phyloP scores from a whole-genome alignment of 2,113 vertebrate species.

The Hemibagrus wyckioides region DNA sequence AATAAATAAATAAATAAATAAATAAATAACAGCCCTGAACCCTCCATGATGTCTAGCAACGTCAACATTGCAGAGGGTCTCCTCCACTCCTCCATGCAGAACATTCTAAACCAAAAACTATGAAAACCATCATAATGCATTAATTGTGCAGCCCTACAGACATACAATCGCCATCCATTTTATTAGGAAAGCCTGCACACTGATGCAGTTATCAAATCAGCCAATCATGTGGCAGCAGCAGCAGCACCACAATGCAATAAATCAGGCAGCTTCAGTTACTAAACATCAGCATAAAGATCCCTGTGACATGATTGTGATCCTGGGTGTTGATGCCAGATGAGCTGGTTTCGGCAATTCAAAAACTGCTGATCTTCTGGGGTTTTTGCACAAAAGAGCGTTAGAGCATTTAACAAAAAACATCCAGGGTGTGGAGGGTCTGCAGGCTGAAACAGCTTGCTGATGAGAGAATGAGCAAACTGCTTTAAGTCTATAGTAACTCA shows the following conservation, averaged over 20 bases:
- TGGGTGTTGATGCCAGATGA: neutral
- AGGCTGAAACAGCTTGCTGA: neutral
- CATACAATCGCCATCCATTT: too few relatives aligned
- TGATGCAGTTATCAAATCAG: too few relatives aligned
- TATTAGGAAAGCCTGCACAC: neutral
- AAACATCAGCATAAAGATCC: neutral
- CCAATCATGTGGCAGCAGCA: neutral
- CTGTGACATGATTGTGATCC: neutral
- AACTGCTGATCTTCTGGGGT: neutral
- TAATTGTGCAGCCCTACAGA: too few relatives aligned
- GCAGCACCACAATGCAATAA: neutral
- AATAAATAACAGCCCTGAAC: neutral
- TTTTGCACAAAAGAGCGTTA: neutral
- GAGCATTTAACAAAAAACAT: neutral
- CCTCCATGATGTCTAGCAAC: neutral
- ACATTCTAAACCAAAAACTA: neutral
- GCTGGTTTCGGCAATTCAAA: neutral
- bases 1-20: neutral
- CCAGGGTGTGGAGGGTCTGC: neutral
- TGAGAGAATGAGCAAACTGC: neutral
- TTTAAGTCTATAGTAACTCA: neutral
- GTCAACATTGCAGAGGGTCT: too few relatives aligned
- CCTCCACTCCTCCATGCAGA: neutral
- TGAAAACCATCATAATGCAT: too few relatives aligned
- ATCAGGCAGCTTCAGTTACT: neutral